Evolutionary conservation across 1,140 invertebrate species (phyloP), one percentile per base, ranked within the genome.

Genomic region (Bilobella aurantiaca): DNA sequence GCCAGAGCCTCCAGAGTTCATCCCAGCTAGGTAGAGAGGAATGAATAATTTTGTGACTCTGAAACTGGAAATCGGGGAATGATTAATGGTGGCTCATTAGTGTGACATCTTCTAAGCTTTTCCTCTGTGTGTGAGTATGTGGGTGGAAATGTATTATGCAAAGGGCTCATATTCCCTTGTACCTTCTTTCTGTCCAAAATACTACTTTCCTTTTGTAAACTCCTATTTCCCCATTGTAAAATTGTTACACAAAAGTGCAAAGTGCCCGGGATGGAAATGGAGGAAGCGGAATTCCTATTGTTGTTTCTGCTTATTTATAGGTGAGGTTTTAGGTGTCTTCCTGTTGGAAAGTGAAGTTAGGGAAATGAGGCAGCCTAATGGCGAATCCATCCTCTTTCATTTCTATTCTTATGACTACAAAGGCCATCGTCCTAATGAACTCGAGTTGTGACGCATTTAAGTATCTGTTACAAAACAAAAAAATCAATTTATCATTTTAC

Each of bases 61-160:
- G n/a, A n/a, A n/a, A 14, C 37, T 47, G 23, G 66, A 65, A 62
- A 57, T 59, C 60, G 46, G 53, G 46, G 65, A 69, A 70, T 70
- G 69, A 70, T 70, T 70, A 70, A 70, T 70, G 69, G 64, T 67
- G 58, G 65, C 69, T 70, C 69, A 70, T 70, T 70, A 70, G 69
- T 59, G 65, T 70, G 69, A 70, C 65, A 70, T n/a, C n/a, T n/a
- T n/a, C n/a, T n/a, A n/a, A n/a, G n/a, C n/a, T 62, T 64, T 66
- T 63, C 8, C 14, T 56, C 5, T 56, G 23, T 23, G 12, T 28
- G 57, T 3, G 57, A 58, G 57, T 23, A 53, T 23, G 49, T 53
- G 49, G 49, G 49, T 53, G 49, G 49, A 23, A 58, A 58, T 58
- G 57, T 58, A 58, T 28, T 58, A 58, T 58, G 29, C 29, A 28